These are phyloP conservation scores for Cyphomyrmex costatus DNA, from an alignment of 1,140 invertebrate genomes.

Conservation along the genomic window DNA sequence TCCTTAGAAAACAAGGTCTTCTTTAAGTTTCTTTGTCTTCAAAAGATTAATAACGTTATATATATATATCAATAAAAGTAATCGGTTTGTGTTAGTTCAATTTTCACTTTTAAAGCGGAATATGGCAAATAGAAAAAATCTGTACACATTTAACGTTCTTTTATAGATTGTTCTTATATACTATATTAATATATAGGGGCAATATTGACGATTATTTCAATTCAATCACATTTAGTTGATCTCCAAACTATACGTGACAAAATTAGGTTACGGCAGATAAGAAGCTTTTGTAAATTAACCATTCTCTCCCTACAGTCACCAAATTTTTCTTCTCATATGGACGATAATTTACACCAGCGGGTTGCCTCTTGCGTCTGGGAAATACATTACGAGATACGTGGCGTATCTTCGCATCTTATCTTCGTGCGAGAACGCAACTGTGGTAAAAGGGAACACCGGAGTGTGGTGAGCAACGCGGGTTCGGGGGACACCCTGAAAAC, in stretches of 20 bases:
- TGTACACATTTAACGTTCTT: background rate
- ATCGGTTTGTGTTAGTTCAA: background rate
- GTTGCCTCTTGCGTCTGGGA: slow-evolving; percentile 27
- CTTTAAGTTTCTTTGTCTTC: no score
- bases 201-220: slow-evolving; percentile 26
- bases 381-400: slow-evolving; percentile 52
- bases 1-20: no score
- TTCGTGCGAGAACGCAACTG: background rate
- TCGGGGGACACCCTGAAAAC: slow-evolving; percentile 68
- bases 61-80: background rate
- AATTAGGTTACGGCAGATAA: background rate
- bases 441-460: background rate
- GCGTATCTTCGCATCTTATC: slow-evolving; percentile 55
- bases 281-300: slow-evolving; percentile 2
- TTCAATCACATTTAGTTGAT: background rate
- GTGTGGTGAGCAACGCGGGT: background rate
- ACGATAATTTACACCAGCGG: slow-evolving; percentile 30
- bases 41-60: background rate
- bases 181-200: no score
- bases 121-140: background rate
- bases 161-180: no score
- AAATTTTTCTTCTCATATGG: background rate
- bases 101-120: background rate
- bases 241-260: background rate
- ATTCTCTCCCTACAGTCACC: background rate